Percentiles rank a stretch among this genome's conserved stretches.
Conservation (phyloP, 2,113 vertebrate genomes). For the Chamaetylas fuelleborni region DNA sequence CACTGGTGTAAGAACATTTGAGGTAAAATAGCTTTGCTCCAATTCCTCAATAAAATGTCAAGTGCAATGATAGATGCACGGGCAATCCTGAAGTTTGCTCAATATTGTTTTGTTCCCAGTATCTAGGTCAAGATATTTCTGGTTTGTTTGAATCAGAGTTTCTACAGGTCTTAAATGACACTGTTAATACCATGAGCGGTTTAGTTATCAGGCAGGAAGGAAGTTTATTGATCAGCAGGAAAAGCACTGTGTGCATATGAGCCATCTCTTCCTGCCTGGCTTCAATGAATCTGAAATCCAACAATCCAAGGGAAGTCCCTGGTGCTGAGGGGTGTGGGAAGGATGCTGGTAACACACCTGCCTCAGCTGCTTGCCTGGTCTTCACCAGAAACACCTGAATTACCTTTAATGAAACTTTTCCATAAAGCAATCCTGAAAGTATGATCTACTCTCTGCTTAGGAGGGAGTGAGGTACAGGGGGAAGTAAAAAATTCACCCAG, state of each 20-base stretch:
- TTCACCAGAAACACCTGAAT: neutral
- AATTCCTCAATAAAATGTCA: constrained; percentile 7
- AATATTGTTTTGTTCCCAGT: constrained; percentile 29
- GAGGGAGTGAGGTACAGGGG: neutral
- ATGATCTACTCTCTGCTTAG: neutral
- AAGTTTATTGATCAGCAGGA: constrained; percentile 63
- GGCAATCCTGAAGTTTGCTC: neutral
- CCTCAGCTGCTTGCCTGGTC: neutral
- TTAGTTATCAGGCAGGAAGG: constrained; percentile 56
- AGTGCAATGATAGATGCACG: neutral
- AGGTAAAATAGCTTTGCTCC: neutral
- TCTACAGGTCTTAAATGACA: constrained; percentile 57
- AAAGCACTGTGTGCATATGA: constrained; percentile 40
- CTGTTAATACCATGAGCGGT: constrained; percentile 41
- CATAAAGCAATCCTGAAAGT: neutral
- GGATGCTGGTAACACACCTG: neutral
- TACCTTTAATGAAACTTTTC: neutral
- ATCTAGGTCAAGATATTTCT: constrained; percentile 71
- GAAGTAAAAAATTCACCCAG: neutral
- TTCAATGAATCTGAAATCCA: neutral
- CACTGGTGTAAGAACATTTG: neutral
- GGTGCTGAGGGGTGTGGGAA: neutral
- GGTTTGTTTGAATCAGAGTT: constrained; percentile 41
- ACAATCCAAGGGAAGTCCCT: neutral
- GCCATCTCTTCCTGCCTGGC: constrained; percentile 31